Evolutionary conservation across 30 jellyfish, hydroid and myxozoan species (phyloP).

Genomic region (Nemopilema nomurai): DNA sequence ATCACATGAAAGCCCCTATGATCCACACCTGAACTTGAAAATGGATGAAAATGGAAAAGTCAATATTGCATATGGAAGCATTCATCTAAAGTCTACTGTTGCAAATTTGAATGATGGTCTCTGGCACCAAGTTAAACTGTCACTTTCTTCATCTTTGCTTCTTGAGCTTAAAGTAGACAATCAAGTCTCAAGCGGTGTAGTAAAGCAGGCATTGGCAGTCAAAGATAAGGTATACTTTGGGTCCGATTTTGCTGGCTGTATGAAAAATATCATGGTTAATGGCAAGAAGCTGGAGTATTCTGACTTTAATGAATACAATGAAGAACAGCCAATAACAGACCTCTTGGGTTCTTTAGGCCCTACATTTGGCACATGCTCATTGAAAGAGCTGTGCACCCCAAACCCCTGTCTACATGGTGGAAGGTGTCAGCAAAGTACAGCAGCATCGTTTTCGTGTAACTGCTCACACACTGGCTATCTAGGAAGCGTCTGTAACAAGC

Average conservation of each 20-base stretch:
- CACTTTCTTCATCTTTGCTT: conserved; percentile 26
- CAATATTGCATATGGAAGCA: neutral
- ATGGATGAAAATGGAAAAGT: conserved; percentile 39
- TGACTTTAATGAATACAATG: conserved; percentile 37
- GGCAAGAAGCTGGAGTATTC: conserved; percentile 12
- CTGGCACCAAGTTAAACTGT: conserved; percentile 50
- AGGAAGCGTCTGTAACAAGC: conserved; percentile 73
- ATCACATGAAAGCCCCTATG: neutral
- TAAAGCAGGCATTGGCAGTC: neutral
- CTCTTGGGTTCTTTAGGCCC: neutral
- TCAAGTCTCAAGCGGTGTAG: conserved; percentile 3
- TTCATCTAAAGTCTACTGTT: neutral
- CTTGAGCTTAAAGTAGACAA: conserved; percentile 37
- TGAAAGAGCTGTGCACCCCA: conserved; percentile 64
- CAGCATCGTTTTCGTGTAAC: conserved; percentile 39
- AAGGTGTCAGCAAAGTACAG: conserved; percentile 44
- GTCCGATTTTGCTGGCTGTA: conserved; percentile 53
- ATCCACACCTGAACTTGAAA: neutral
- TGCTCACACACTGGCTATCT: conserved; percentile 54
- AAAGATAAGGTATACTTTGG: conserved; percentile 45
- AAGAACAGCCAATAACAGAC: conserved; percentile 4
- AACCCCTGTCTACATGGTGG: conserved; percentile 83
- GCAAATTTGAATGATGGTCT: conserved; percentile 29
- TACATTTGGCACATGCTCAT: conserved; percentile 51
- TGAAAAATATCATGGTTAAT: conserved; percentile 40